Evolutionary conservation across 2,797 vertebrate species (phyloP).

Genomic region (Manis javanica): DNA sequence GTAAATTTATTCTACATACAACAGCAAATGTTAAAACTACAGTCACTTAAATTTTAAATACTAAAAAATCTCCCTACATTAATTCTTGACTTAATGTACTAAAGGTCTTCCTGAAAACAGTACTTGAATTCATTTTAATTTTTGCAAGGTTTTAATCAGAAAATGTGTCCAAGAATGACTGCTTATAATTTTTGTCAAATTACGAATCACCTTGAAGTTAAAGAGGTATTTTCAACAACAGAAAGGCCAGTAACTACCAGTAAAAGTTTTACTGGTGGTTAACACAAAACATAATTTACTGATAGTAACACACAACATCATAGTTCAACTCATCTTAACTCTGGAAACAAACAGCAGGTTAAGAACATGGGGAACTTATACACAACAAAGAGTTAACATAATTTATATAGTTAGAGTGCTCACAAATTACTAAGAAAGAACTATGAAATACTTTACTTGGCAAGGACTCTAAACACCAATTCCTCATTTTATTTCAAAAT

Average conservation of each 20-base stretch:
- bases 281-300: neutral
- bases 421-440: constrained; percentile 35
- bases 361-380: constrained; percentile 49
- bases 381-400: neutral
- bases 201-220: constrained; percentile 30
- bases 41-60: constrained; percentile 45
- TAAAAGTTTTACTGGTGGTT: neutral
- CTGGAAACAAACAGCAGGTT: constrained; percentile 49
- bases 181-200: constrained; percentile 14
- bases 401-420: neutral
- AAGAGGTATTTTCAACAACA: constrained; percentile 17
- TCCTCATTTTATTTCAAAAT: constrained; percentile 67
- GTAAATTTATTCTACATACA: neutral
- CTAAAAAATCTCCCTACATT: constrained; percentile 32
- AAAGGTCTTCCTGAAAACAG: constrained; percentile 45
- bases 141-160: constrained; percentile 26
- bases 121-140: constrained; percentile 28
- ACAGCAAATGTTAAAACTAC: constrained; percentile 46
- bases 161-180: constrained; percentile 54
- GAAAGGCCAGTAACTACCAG: neutral
- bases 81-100: constrained; percentile 33
- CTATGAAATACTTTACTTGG: constrained; percentile 52
- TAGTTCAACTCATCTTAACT: constrained; percentile 6
- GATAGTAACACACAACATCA: neutral
- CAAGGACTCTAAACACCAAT: constrained; percentile 57